These are phyloP conservation scores for Megalopta genalis DNA, from an alignment of 1,140 invertebrate species.

Conservation along the genomic window DNA sequence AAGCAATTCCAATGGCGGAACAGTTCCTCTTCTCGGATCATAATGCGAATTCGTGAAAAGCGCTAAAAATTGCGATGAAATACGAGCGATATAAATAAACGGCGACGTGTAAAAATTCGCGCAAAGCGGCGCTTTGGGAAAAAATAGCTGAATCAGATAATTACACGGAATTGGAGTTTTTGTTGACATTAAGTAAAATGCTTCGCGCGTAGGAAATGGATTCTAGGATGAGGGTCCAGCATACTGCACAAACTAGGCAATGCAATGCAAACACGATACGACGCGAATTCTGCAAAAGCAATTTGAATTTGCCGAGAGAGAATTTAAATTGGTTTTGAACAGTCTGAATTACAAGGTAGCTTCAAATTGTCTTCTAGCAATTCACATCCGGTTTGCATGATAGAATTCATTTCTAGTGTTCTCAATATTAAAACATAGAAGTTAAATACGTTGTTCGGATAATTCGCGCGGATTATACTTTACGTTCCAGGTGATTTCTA, in stretches of 20 bases:
- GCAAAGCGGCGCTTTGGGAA: neutral
- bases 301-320: constrained; percentile 58
- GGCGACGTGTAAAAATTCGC: neutral
- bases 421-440: constrained; percentile 23
- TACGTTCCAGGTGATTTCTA: neutral
- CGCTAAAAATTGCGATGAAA: too few species aligned
- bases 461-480: neutral
- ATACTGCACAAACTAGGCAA: constrained; percentile 35
- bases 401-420: neutral
- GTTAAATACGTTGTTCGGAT: neutral
- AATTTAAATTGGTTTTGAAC: constrained; percentile 64
- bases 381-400: constrained; percentile 1
- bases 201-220: constrained; percentile 28
- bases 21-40: neutral
- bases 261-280: constrained; percentile 52
- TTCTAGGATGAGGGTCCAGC: constrained; percentile 10
- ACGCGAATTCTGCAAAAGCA: constrained; percentile 57
- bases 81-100: too few species aligned
- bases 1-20: neutral
- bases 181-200: constrained; percentile 9
- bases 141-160: neutral
- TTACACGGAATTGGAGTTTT: constrained; percentile 13
- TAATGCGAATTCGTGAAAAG: too few species aligned
- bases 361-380: too few species aligned
- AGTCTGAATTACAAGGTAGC: constrained; percentile 53